Percentiles rank a stretch among this genome's conserved stretches.
Conservation (phyloP, 2,113 vertebrate genomes). For the Toxotes chatareus region DNA sequence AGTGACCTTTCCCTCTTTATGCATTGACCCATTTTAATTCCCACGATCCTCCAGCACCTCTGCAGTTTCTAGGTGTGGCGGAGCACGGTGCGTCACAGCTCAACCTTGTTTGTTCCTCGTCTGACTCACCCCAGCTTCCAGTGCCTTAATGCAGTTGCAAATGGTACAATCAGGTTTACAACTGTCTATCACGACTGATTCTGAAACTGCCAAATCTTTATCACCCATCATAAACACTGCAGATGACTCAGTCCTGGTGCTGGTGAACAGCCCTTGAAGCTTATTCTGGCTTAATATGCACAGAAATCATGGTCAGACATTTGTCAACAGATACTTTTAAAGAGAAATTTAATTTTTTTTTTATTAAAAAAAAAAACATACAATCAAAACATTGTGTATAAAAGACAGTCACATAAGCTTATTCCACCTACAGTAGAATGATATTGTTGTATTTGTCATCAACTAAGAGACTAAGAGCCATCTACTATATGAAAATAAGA, state of each 20-base stretch:
- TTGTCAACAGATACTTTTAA: not conserved
- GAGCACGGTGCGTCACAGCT: slow-evolving; percentile 66
- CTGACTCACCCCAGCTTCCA: slow-evolving; percentile 73
- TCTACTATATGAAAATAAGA: slow-evolving; percentile 69
- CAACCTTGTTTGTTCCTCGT: slow-evolving; percentile 67
- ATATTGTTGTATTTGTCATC: slow-evolving; percentile 50
- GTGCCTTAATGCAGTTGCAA: slow-evolving; percentile 54
- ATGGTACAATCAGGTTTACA: slow-evolving; percentile 40
- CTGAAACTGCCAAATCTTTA: slow-evolving; percentile 20
- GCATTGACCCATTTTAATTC: slow-evolving; percentile 31
- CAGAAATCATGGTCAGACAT: not conserved
- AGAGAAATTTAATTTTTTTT: slow-evolving; percentile 67
- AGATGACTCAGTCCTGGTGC: slow-evolving; percentile 43
- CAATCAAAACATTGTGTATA: slow-evolving; percentile 77
- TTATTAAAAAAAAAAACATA: slow-evolving; percentile 68
- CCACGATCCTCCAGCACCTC: slow-evolving; percentile 53
- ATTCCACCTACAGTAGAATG: slow-evolving; percentile 72
- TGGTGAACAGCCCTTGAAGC: not conserved
- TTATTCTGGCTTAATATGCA: not conserved
- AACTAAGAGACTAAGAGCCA: slow-evolving; percentile 59
- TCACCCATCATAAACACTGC: slow-evolving; percentile 19
- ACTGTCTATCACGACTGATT: not conserved
- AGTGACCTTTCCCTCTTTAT: slow-evolving; percentile 29
- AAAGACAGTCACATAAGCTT: slow-evolving; percentile 75
- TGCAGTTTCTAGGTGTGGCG: slow-evolving; percentile 73